Conservation (phyloP, 2,113 vertebrate species). For the Entosphenus tridentatus region DNA sequence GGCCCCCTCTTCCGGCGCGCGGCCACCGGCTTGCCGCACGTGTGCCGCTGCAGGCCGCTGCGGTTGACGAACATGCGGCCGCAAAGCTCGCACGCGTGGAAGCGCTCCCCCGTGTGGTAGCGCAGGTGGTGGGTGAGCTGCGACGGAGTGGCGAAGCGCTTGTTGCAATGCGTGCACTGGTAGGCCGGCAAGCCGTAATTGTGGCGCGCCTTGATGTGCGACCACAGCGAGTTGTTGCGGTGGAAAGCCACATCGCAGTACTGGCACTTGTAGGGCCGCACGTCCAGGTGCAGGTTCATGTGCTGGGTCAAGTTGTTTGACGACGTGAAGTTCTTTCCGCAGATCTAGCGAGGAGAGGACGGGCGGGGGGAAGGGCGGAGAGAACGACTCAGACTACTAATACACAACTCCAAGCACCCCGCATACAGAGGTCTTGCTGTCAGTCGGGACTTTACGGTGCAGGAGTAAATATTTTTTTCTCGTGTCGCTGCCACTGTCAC, state of each 20-base stretch:
- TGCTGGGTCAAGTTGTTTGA: constrained; percentile 21
- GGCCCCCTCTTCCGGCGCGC: too few species aligned
- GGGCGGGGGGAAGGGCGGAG: too few species aligned
- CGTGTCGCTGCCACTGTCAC: too few species aligned
- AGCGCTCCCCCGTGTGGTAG: not conserved
- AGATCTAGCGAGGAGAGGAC: too few species aligned
- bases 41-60: not conserved
- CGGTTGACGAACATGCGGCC: constrained; percentile 42
- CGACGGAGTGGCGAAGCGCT: constrained; percentile 20
- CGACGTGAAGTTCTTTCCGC: too few species aligned
- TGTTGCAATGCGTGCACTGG: not conserved
- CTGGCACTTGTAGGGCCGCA: constrained; percentile 59
- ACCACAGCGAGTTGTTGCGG: not conserved
- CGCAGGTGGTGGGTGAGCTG: constrained; percentile 58
- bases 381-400: too few species aligned
- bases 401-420: too few species aligned
- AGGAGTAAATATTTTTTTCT: too few species aligned
- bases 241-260: constrained; percentile 33
- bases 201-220: not conserved
- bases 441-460: too few species aligned
- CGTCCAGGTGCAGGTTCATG: constrained; percentile 60
- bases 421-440: too few species aligned
- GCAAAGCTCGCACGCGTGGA: not conserved
- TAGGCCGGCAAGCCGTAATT: not conserved
- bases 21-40: not conserved